Evolutionary conservation across 2,888 invertebrate genomes (phyloP), one percentile per base, ranked within the genome.

Genomic region (Agrilus cyanescens): DNA sequence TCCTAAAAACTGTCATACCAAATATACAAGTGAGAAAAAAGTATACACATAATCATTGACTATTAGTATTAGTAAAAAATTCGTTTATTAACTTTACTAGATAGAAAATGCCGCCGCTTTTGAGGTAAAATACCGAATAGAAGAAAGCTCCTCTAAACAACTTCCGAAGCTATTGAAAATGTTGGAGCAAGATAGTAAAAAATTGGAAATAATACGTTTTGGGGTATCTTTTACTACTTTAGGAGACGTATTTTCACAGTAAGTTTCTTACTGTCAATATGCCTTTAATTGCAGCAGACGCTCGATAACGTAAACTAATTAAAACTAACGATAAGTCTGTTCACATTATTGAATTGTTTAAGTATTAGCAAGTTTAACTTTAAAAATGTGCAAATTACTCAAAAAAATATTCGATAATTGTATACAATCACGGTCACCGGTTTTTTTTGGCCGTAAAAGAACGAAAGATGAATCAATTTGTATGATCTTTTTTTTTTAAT

Each of bases 231-330:
- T 88, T 12, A 88, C 90, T 2, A 86, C 89, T 0, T 71, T 91
- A 66, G 90, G 91, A 67, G 90, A 91, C 66, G 90, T 91, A 0
- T 88, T 88, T 57, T 78, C 88, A 74, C 80, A 78, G 79, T 79
- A 68, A 70, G 73, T 7, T 5, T 20, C 7, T 20, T 4, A 5
- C 7, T 4, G 3, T 20, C 7, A 20, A 4, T 4, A 20, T 20
- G n/a, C n/a, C n/a, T n/a, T n/a, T n/a, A n/a, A n/a, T n/a, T n/a
- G n/a, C n/a, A n/a, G n/a, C n/a, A n/a, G n/a, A n/a, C n/a, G n/a
- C n/a, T n/a, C n/a, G n/a, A n/a, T n/a, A n/a, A n/a, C n/a, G n/a
- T n/a, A n/a, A n/a, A n/a, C n/a, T n/a, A n/a, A n/a, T n/a, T n/a
- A n/a, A n/a, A n/a, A n/a, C n/a, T n/a, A n/a, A n/a, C n/a, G n/a